These are phyloP conservation scores for Heteronetta atricapilla DNA, from an alignment of 2,113 vertebrate species.

Conservation along the genomic window DNA sequence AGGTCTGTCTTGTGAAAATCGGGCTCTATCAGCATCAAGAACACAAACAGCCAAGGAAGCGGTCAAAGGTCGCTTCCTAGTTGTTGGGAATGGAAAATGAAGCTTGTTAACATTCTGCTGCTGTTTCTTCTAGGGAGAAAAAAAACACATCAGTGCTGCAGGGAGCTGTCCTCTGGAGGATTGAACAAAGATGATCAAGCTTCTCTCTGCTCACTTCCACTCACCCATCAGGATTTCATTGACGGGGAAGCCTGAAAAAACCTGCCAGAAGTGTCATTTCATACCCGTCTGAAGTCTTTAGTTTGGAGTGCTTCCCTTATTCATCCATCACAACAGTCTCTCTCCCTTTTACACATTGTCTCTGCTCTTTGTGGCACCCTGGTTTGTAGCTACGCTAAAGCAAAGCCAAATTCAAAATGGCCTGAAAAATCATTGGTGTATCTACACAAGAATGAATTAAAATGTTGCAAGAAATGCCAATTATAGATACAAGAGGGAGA, in stretches of 20 bases:
- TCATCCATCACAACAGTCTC: not conserved
- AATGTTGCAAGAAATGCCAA: not conserved
- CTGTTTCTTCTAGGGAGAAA: slow-evolving; percentile 12
- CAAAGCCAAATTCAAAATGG: not conserved
- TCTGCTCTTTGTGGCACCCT: not conserved
- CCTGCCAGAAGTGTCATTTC: slow-evolving; percentile 57
- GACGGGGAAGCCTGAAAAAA: not conserved
- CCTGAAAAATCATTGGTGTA: not conserved
- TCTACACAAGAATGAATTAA: not conserved
- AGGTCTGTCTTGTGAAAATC: slow-evolving; percentile 58
- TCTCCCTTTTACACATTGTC: fast-evolving
- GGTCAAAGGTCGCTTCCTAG: slow-evolving; percentile 32
- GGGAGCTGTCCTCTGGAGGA: slow-evolving; percentile 47
- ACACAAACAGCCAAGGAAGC: slow-evolving; percentile 49
- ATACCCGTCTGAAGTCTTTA: slow-evolving; percentile 25
- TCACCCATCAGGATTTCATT: slow-evolving; percentile 42
- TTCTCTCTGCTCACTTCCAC: slow-evolving; percentile 31
- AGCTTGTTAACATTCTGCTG: slow-evolving; percentile 70
- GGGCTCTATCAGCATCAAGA: slow-evolving; percentile 51
- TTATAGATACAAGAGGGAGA: not conserved
- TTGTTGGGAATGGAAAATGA: slow-evolving; percentile 55
- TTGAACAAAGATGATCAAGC: slow-evolving; percentile 31
- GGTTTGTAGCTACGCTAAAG: not conserved
- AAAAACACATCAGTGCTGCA: not conserved
- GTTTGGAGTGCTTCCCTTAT: slow-evolving; percentile 2